These are phyloP conservation scores for Eurypyga helias DNA, from an alignment of 2,113 vertebrate species.

Conservation along the genomic window DNA sequence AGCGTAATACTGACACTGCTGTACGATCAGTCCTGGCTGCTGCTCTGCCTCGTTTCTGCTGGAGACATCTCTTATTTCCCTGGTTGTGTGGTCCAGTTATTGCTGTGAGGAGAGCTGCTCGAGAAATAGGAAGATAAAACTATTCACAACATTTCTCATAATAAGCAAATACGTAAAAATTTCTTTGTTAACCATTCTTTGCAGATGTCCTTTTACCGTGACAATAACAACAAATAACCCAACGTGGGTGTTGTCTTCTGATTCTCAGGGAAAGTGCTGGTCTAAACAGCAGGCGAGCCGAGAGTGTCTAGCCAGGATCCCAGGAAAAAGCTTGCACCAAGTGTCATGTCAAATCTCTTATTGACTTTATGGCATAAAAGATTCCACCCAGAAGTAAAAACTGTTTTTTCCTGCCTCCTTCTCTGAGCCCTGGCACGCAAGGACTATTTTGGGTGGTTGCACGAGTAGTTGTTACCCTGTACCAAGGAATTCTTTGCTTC, in stretches of 20 bases:
- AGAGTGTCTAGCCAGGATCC: background rate
- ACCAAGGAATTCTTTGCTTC: slow-evolving; percentile 52
- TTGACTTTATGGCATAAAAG: background rate
- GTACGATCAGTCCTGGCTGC: background rate
- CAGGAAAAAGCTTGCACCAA: background rate
- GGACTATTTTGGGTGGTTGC: background rate
- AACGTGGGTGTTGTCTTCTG: background rate
- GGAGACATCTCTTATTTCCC: background rate
- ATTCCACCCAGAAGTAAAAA: background rate
- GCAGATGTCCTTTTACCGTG: background rate
- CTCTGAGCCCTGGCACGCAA: background rate
- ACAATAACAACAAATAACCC: background rate
- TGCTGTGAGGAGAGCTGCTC: background rate
- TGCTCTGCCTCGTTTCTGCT: background rate
- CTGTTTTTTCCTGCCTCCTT: background rate
- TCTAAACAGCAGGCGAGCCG: background rate
- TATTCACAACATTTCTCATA: background rate
- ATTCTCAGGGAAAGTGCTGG: background rate
- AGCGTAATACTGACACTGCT: background rate
- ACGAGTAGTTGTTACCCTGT: background rate
- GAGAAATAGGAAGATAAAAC: background rate
- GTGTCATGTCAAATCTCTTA: background rate
- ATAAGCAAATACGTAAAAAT: background rate
- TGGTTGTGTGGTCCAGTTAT: background rate
- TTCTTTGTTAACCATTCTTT: background rate